phyloP scores from a whole-genome alignment of 2,113 vertebrate species.

The Antigone vipio region DNA sequence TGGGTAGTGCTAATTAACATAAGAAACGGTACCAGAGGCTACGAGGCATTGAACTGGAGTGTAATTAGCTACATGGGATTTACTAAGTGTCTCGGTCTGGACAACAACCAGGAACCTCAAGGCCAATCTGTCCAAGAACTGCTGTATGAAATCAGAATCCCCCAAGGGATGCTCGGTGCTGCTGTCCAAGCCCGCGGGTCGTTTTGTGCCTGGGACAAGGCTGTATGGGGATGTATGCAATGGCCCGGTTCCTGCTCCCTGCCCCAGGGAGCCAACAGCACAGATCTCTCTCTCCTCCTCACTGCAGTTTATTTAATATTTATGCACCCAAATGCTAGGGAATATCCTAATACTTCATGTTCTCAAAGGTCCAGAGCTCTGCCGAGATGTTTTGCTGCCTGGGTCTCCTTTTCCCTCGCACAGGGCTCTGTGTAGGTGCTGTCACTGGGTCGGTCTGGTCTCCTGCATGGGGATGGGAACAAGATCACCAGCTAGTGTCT shows the following conservation, averaged over 20 bases:
- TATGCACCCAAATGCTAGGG: not conserved
- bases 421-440: not conserved
- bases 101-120: not conserved
- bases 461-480: not conserved
- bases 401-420: not conserved
- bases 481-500: not conserved
- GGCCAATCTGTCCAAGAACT: not conserved
- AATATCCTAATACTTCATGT: not conserved
- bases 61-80: constrained; percentile 42
- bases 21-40: not conserved
- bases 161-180: accelerated
- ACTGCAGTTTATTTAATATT: not conserved
- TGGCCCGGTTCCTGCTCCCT: not conserved
- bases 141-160: not conserved
- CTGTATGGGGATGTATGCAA: not conserved
- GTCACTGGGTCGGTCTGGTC: not conserved
- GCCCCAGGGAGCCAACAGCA: not conserved
- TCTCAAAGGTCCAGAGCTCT: not conserved
- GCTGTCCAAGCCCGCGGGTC: not conserved
- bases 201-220: not conserved
- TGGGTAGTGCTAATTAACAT: constrained; percentile 29
- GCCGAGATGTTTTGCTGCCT: not conserved
- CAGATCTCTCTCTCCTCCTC: not conserved
- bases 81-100: not conserved
- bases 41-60: not conserved